Evolutionary conservation across 1,140 invertebrate genomes (phyloP), one percentile per base, ranked within the genome.

Genomic region (Drosophila fuyamai): DNA sequence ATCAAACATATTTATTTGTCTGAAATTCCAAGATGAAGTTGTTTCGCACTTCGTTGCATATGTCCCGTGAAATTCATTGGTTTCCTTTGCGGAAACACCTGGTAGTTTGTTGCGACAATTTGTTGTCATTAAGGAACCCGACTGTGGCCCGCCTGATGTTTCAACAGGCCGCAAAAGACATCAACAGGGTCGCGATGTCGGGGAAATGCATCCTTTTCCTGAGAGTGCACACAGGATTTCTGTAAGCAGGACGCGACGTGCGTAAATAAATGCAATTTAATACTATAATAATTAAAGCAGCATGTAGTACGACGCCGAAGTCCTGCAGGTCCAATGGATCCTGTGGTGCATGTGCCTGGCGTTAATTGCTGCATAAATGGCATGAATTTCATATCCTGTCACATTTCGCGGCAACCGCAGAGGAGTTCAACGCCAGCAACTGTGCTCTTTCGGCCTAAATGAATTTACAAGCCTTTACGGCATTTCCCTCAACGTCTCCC

Each of bases 191-290:
- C 8, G 63, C 32, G 44, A 18, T 8, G 53, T 29, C 38, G 51
- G 48, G 36, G 10, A 54, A 18, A 16, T 36, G 51, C 65, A 66
- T 75, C 46, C 71, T 66, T 75, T 35, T 63, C 18, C 40, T 18
- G 48, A 16, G 35, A 27, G 23, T 14, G 48, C 43, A 58, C 67
- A 73, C 80, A 61, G 62, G 47, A 59, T 55, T 48, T 62, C 32
- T 38, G 41, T 8, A 29, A 10, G 41, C 32, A 44, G 57, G 13
- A 50, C 40, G 61, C 58, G 46, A 61, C 51, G 75, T 53, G 76
- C 60, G 83, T 89, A 83, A 88, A 86, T 83, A 89, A 86, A 83
- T 86, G 83, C 71, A 89, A 88, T 84, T 84, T 89, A 88, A 89
- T 89, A 77, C 79, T 89, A 88, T 88, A 89, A 89, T 89, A 80